Conservation (phyloP, 2,888 invertebrate genomes). For the Uloborus plumipes region DNA sequence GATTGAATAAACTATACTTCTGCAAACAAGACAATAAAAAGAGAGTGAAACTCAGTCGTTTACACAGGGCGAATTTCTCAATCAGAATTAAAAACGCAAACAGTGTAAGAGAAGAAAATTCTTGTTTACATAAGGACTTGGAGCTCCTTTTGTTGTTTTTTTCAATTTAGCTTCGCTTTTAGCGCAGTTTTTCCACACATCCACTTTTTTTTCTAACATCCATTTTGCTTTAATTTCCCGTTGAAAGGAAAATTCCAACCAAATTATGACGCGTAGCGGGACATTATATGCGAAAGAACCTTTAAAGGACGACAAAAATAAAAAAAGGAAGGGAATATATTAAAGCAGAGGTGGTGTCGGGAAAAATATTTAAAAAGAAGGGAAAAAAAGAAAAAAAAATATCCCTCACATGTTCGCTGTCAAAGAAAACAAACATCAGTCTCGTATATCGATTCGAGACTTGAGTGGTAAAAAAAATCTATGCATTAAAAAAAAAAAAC, state of each 20-base stretch:
- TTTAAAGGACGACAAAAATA: too few relatives aligned
- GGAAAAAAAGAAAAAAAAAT: neutral
- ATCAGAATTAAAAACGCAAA: conserved; percentile 49
- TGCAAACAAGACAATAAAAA: conserved; percentile 17
- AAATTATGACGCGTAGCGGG: conserved; percentile 37
- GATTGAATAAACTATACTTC: too few relatives aligned
- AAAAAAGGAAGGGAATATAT: too few relatives aligned
- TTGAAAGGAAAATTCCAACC: conserved; percentile 34
- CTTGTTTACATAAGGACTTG: conserved; percentile 34
- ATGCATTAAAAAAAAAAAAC: neutral
- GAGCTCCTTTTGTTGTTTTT: conserved; percentile 1
- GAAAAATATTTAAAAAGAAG: too few relatives aligned
- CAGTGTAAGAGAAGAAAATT: conserved; percentile 28
- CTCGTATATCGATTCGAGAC: conserved; percentile 35
- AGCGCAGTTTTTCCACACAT: neutral
- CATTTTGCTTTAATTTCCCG: conserved; percentile 12
- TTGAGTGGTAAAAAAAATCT: too few relatives aligned
- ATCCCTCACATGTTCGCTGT: conserved; percentile 14
- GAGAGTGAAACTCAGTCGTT: conserved; percentile 31
- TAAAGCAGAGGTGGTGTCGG: too few relatives aligned
- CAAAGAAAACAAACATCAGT: conserved; percentile 54
- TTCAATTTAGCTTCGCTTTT: conserved; percentile 2
- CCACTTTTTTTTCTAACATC: conserved; percentile 1
- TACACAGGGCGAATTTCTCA: conserved; percentile 24
- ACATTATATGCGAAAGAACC: conserved; percentile 2